These are phyloP conservation scores for Diadema setosum DNA, from an alignment of 35 echinoderm and acorn worm species.

Conservation along the genomic window DNA sequence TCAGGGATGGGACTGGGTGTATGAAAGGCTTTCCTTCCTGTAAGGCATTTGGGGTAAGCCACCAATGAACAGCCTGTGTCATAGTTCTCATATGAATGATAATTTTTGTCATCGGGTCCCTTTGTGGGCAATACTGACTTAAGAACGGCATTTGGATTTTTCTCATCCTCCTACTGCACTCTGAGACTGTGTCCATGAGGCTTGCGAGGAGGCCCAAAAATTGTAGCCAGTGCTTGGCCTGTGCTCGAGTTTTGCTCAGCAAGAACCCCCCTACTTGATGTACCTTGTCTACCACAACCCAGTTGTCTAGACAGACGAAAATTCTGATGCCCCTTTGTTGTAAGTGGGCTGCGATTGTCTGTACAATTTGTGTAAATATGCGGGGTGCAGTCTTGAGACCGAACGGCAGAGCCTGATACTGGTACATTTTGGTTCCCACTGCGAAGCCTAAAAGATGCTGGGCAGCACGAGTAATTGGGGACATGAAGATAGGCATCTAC, in stretches of 20 bases:
- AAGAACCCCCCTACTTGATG: not conserved
- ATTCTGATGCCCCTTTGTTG: not conserved
- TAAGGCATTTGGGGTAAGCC: not conserved
- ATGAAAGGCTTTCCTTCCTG: not conserved
- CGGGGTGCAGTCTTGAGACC: not conserved
- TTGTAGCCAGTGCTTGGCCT: constrained; percentile 11
- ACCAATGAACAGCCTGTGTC: not conserved
- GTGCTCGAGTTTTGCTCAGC: not conserved
- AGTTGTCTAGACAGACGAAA: constrained; percentile 35
- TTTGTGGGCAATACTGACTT: not conserved
- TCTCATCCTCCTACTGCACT: constrained; percentile 39
- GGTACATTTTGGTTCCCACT: too few species aligned
- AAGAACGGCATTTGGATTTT: constrained; percentile 30
- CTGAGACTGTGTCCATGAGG: not conserved
- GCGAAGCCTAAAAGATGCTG: too few species aligned
- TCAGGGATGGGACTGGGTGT: not conserved
- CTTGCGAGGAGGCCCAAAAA: constrained; percentile 39
- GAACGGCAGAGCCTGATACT: constrained; percentile 37
- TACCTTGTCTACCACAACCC: constrained; percentile 16
- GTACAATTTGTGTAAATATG: constrained; percentile 1
- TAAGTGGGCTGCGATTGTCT: not conserved
- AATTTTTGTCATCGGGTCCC: not conserved
- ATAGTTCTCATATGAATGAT: not conserved
- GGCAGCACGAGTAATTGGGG: too few species aligned
- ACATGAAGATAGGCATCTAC: too few species aligned